Evolutionary conservation across 2,797 vertebrate genomes (phyloP), one percentile per base, ranked within the genome.

Genomic region (Meriones psammophilus): DNA sequence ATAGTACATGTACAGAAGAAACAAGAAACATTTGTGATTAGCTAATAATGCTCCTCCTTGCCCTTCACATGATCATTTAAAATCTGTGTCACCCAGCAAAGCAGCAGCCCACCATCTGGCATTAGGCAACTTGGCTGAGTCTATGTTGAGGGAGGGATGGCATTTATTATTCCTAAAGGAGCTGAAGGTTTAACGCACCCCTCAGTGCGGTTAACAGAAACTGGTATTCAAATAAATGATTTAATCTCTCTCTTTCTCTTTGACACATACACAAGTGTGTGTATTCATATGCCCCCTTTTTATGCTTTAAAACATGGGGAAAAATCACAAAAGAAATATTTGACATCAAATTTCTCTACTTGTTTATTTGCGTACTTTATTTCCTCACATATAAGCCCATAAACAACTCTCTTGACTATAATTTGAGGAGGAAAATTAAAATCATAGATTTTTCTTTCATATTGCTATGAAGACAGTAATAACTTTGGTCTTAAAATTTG

Each of bases 171-270:
- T 54, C 84, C 18, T 83, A 90, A 88, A 68, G 73, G 14, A 94
- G 13, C 50, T 97, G 96, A 96, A 96, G 98, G 97, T 93, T 97
- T 97, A 87, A 96, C 97, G 92, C 97, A 73, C 28, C 85, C 78
- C 92, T 92, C 95, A 98, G 93, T 95, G 39, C 46, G 69, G 92
- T 96, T 97, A 60, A 95, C 56, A 97, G 83, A 94, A 96, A 94
- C 28, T 89, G 97, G 39, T 89, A 68, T 94, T 96, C 74, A 94
- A 69, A 95, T 90, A 98, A 39, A 3, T 94, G 98, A 92, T 84
- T 91, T 89, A 92, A 69, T 96, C 39, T 7, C 36, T 7, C 92
- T n/a, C 30, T 5, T 8, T 54, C 22, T 56, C 39, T 5, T 90
- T 22, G 50, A 9, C 50, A 50, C 50, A 50, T 10, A 50, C 50